A percentile compares a stretch with the other conserved stretches of the same genome.
Evolutionary conservation across 2,113 vertebrate genomes (phyloP).

Genomic region (Semnornis frantzii): DNA sequence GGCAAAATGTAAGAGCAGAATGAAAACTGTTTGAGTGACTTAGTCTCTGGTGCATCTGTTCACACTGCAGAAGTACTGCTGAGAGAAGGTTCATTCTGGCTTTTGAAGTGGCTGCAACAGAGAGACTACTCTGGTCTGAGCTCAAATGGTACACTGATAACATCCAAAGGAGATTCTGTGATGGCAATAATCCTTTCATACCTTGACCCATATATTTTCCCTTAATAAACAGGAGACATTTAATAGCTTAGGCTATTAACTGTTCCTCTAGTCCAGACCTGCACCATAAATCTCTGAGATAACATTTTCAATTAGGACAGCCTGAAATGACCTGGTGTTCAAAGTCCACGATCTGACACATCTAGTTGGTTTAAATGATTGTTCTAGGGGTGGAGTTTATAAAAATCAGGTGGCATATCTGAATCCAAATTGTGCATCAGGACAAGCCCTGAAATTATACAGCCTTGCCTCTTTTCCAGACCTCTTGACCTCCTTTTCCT

Average conservation of each 20-base stretch:
- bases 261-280: not conserved
- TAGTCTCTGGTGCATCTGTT: not conserved
- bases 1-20: not conserved
- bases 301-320: not conserved
- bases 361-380: not conserved
- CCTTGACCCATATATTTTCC: not conserved
- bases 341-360: not conserved
- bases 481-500: not conserved
- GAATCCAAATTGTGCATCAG: not conserved
- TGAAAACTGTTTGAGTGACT: not conserved
- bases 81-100: not conserved
- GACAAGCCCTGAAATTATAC: not conserved
- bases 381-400: not conserved
- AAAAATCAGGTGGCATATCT: not conserved
- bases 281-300: not conserved
- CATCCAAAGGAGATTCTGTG: not conserved
- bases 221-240: not conserved
- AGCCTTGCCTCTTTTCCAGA: not conserved
- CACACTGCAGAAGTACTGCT: not conserved
- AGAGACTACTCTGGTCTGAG: not conserved
- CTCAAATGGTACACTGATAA: not conserved
- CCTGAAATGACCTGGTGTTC: not conserved
- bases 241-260: not conserved
- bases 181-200: constrained; percentile 11
- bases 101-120: not conserved